Evolutionary conservation across 2,888 invertebrate genomes (phyloP), one percentile per base, ranked within the genome.

Genomic region (Encarsia formosa): DNA sequence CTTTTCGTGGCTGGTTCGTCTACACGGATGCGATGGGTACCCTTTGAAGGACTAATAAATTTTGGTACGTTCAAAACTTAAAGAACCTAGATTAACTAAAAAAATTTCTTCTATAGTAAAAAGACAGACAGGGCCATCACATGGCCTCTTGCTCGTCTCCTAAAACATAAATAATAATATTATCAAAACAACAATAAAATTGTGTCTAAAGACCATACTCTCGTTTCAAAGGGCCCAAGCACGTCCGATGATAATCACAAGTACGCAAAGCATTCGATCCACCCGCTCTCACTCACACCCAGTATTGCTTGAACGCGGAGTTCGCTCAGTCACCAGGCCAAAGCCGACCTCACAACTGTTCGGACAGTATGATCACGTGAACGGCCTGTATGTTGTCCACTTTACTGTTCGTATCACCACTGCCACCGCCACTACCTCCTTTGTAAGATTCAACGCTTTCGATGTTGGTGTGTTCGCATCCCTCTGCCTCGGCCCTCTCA

Each of bases 281-380:
- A 26, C 5, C 15, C 34, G 22, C 35, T 13, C 9, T 9, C 15
- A 16, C 41, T 45, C 34, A 44, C 24, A 46, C 24, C 29, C 37
- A 45, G 20, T 51, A 47, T 47, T 49, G 52, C 52, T 52, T 48
- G 29, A 52, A 49, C 26, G 35, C 35, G 48, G 44, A 31, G 40
- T 35, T 38, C 32, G 41, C 31, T 52, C 49, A 49, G 35, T 45
- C 38, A 19, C 13, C 18, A 22, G 47, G 29, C 23, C 29, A 39
- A 22, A 35, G 31, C 31, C 44, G 56, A 55, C 59, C 63, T 73
- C 71, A 73, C 68, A 74, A 68, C 59, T 73, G 73, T 59, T 74
- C 73, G 52, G 73, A 73, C 49, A 73, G 59, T 57, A 74, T 73
- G 40, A 74, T 73, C 35, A 74, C 73, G 52, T 70, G 63, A 15